Evolutionary conservation across 1,140 invertebrate species (phyloP).

Genomic region (Aricia agestis): DNA sequence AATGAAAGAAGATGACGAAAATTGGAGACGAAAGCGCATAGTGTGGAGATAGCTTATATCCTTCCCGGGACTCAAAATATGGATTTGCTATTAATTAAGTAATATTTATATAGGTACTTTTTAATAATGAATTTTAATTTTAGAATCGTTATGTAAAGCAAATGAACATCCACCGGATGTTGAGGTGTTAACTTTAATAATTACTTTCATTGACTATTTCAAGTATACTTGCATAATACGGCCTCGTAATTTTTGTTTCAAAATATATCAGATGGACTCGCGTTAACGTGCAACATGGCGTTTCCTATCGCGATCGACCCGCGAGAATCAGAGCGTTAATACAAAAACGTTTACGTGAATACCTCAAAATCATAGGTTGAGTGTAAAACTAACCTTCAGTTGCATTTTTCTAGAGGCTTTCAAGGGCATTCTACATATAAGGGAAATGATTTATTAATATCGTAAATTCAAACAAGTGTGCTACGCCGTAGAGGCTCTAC

Average conservation of each 20-base stretch:
- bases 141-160: neutral
- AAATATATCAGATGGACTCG: slow-evolving; percentile 1
- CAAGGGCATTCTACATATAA: no score
- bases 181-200: neutral
- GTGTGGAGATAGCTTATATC: no score
- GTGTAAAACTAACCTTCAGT: neutral
- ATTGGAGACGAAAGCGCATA: no score
- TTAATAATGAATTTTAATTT: no score
- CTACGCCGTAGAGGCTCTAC: no score
- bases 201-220: neutral
- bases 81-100: no score
- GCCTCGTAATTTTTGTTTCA: neutral
- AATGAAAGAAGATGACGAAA: no score
- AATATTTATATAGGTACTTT: no score
- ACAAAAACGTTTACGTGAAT: neutral
- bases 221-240: neutral
- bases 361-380: neutral
- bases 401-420: neutral
- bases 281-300: neutral
- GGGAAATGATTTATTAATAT: no score
- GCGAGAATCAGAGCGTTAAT: neutral
- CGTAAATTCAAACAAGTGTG: no score
- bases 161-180: neutral
- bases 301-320: neutral
- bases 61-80: no score